Conservation (phyloP, 2,888 invertebrate genomes). For the Iselma pallidipennis region DNA sequence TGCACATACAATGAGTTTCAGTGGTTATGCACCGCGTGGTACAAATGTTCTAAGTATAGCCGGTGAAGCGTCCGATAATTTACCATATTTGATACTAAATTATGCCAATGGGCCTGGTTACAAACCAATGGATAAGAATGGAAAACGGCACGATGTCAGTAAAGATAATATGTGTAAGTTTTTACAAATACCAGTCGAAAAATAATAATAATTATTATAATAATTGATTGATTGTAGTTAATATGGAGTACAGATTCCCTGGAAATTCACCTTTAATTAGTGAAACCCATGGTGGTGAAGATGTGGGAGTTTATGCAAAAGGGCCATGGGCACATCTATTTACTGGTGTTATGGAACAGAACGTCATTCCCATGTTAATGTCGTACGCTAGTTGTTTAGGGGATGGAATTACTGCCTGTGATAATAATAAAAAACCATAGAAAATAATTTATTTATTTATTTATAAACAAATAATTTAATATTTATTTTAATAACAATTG, state of each 20-base stretch:
- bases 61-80: conserved; percentile 55
- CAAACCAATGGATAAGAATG: conserved; percentile 48
- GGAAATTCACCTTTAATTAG: conserved; percentile 61
- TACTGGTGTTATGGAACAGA: conserved; percentile 78
- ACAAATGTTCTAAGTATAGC: conserved; percentile 61
- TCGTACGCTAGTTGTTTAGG: conserved; percentile 77
- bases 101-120: conserved; percentile 76
- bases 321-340: conserved; percentile 83
- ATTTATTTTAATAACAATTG: too few species aligned
- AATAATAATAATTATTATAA: conserved; percentile 17
- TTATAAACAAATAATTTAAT: too few species aligned
- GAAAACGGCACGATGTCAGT: conserved; percentile 60
- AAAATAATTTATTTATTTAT: not conserved
- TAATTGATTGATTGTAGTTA: conserved; percentile 47
- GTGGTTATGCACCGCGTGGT: conserved; percentile 71
- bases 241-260: conserved; percentile 60
- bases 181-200: not conserved
- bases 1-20: conserved; percentile 73
- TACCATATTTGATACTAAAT: conserved; percentile 67
- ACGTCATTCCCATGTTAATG: conserved; percentile 75
- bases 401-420: conserved; percentile 52
- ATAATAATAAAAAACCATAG: not conserved
- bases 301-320: conserved; percentile 76
- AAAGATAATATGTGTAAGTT: conserved; percentile 52
- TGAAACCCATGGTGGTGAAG: conserved; percentile 78